Base-by-base conservation (phyloP, 2,113 vertebrate species). In the Oceanodroma tethys region DNA sequence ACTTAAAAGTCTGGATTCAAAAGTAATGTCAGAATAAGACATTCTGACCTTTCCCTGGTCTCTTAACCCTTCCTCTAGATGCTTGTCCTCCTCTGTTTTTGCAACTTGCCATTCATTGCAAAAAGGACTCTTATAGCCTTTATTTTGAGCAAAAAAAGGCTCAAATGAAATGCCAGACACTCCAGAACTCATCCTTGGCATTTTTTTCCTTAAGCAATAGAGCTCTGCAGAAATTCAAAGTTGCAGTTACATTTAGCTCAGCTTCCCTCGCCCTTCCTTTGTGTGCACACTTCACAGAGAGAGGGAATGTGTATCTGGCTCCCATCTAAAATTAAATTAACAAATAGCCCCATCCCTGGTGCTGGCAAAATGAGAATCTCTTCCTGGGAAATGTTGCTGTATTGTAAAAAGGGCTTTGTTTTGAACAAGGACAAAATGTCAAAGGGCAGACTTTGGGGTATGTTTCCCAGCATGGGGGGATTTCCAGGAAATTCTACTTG, bases 401-500 rank as follows among this genome's bases (percentile, higher is more conserved):
- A 22, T 47, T 78, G 18, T 75, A 56, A 67, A 60, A 94, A 56
- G 11, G 23, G 26, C 21, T 93, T 94, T 85, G 18, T 93, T 91
- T 72, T 75, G 36, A 81, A 56, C 1, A 3, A 73, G 55, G 45
- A 58, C 40, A 80, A 88, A 90, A 93, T 80, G 38, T 88, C 66
- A 62, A 90, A 90, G 27, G 15, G 19, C 52, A 65, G 73, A 43
- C 48, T 90, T 88, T 34, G 48, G 68, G 60, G 58, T 73, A 88
- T 87, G 63, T 88, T 94, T 95, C 73, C n/a, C 26, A 82, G 34
- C 23, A 16, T 14, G 12, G 8, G 15, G n/a, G 2, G 2, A 58
- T 91, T 95, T 94, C 40, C 56, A 89, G 74, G 84, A 93, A 94
- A 94, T 81, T 78, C 21, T 67, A 4, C 29, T 76, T 95, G 36